Evolutionary conservation across 2,113 vertebrate species (phyloP).

Genomic region (Vulpes ferrilata): DNA sequence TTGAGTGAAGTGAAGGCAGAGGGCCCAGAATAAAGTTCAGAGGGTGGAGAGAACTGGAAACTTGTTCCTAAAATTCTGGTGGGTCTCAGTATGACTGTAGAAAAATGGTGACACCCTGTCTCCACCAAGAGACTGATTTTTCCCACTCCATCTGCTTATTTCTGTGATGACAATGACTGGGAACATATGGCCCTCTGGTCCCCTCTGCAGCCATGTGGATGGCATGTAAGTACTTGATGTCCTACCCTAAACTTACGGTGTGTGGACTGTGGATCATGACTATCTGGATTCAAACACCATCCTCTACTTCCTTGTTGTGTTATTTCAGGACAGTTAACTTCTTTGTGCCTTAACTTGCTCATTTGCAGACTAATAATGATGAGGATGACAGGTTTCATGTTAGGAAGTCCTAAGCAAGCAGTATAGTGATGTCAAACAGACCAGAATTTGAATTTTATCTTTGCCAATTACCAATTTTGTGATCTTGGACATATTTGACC

Average conservation of each 20-base stretch:
- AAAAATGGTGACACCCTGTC: background rate
- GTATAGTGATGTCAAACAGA: background rate
- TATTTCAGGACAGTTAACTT: background rate
- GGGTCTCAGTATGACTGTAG: conserved; percentile 30
- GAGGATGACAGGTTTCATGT: background rate
- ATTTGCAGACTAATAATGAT: background rate
- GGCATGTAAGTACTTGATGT: background rate
- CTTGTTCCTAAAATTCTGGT: conserved; percentile 19
- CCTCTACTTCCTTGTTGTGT: background rate
- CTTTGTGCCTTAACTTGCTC: background rate
- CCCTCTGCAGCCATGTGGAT: background rate
- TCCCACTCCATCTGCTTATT: conserved; percentile 15
- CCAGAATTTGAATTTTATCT: background rate
- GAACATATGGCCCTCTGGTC: background rate
- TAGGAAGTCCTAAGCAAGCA: background rate
- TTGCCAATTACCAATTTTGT: background rate
- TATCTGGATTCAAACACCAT: background rate
- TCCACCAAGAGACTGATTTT: background rate
- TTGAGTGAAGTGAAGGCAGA: background rate
- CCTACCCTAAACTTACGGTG: background rate
- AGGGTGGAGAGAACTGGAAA: background rate
- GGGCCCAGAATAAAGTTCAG: background rate
- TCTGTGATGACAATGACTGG: background rate
- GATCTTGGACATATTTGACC: background rate
- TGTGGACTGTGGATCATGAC: background rate